phyloP scores from a whole-genome alignment of 2,797 vertebrate species.

The Spondyliosoma cantharus region DNA sequence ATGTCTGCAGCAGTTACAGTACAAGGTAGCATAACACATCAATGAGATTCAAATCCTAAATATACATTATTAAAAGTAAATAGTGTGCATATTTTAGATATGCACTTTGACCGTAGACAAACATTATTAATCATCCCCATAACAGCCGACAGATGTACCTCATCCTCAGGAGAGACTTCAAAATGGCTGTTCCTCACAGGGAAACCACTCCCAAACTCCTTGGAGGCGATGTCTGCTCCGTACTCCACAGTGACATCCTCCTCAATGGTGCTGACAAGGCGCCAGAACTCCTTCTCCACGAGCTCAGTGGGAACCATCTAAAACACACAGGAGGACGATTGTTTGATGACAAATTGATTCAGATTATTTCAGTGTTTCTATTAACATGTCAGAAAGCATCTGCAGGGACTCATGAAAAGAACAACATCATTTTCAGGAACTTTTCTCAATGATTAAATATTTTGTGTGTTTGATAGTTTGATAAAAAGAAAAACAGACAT shows the following conservation, averaged over 20 bases:
- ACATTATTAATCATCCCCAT: background rate
- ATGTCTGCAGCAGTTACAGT: background rate
- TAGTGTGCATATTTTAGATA: background rate
- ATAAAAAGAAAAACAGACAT: background rate
- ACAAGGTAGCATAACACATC: background rate
- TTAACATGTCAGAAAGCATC: background rate
- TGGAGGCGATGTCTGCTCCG: constrained; percentile 97
- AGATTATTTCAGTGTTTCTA: background rate
- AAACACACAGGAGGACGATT: background rate
- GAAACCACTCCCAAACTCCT: constrained; percentile 98
- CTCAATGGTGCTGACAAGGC: constrained; percentile 96
- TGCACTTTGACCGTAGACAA: background rate
- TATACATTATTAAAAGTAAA: background rate
- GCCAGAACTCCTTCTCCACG: constrained; percentile 99
- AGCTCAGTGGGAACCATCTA: constrained; percentile 99
- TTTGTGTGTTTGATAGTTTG: background rate
- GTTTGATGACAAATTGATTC: background rate
- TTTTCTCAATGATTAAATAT: constrained; percentile 1
- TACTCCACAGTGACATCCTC: constrained; percentile 99
- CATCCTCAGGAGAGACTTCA: constrained; percentile 90
- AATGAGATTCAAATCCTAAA: background rate
- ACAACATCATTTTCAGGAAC: background rate
- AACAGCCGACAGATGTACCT: constrained; percentile 83
- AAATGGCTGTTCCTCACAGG: constrained; percentile 91
- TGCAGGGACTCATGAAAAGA: background rate